Base-by-base conservation (phyloP, 2,888 invertebrate genomes). In the Rapana venosa region DNA sequence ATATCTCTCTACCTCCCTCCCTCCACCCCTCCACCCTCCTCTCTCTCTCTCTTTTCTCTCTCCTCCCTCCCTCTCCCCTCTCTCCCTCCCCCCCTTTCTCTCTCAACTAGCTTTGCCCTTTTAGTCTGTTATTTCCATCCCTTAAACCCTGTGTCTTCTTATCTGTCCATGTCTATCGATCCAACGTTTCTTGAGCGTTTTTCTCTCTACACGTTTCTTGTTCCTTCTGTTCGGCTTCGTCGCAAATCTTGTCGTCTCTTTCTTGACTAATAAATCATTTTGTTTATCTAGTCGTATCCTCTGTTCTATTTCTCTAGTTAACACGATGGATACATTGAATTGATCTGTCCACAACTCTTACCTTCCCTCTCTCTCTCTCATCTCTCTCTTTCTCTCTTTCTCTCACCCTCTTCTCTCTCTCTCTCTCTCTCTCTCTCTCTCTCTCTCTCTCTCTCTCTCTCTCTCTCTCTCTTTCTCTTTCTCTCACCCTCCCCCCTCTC, bases 271-370 rank as follows among this genome's bases (percentile, higher is more conserved):
- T n/a, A n/a, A n/a, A n/a, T n/a, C n/a, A n/a, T n/a, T n/a, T n/a
- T n/a, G n/a, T n/a, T n/a, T n/a, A n/a, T n/a, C n/a, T n/a, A n/a
- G n/a, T n/a, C n/a, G n/a, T n/a, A n/a, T n/a, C n/a, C n/a, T n/a
- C n/a, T n/a, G n/a, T n/a, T n/a, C n/a, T n/a, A n/a, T n/a, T n/a
- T n/a, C n/a, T n/a, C n/a, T n/a, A n/a, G n/a, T n/a, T n/a, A n/a
- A n/a, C n/a, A n/a, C n/a, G n/a, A n/a, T n/a, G n/a, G n/a, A n/a
- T n/a, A n/a, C n/a, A n/a, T n/a, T n/a, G n/a, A n/a, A n/a, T n/a
- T n/a, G n/a, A n/a, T n/a, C n/a, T n/a, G 36, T 84, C 36, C 47
- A n/a, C 84, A 66, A 66, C 79, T 89, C n/a, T 83, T 32, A 66
- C 36, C 22, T n/a, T 88, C 81, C 58, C 26, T 66, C 26, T 26